Conservation (phyloP, 1,140 invertebrate species). For the Drosophila eugracilis region DNA sequence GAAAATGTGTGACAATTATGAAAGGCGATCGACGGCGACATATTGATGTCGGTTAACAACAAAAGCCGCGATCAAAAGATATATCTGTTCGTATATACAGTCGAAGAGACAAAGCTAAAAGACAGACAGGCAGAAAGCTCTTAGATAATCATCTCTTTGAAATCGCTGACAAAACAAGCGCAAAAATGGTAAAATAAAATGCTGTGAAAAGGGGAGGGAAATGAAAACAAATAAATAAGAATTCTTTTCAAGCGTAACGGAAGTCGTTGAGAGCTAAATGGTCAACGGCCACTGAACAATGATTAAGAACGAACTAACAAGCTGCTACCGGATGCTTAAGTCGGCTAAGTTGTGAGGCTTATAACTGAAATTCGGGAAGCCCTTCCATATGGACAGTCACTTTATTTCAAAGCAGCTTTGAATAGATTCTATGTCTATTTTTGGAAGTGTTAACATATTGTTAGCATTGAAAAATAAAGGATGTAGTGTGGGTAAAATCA, state of each 20-base stretch:
- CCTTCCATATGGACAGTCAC: background rate
- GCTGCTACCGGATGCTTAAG: conserved; percentile 50
- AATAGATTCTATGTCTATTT: conserved; percentile 30
- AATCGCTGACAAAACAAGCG: conserved; percentile 68
- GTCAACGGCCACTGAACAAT: conserved; percentile 60
- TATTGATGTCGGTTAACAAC: conserved; percentile 63
- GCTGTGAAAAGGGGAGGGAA: background rate
- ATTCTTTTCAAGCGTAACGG: conserved; percentile 75
- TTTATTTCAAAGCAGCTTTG: background rate
- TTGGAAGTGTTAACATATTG: conserved; percentile 9
- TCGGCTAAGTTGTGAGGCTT: conserved; percentile 38
- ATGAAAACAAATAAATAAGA: conserved; percentile 51
- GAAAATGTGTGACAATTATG: conserved; percentile 78
- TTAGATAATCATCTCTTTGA: conserved; percentile 67
- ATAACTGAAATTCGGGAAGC: conserved; percentile 30
- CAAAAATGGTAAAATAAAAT: conserved; percentile 43
- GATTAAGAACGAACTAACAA: conserved; percentile 53
- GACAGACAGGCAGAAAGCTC: conserved; percentile 40
- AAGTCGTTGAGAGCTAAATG: conserved; percentile 75
- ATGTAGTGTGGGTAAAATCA: background rate
- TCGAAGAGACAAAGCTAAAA: conserved; percentile 23
- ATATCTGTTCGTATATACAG: background rate
- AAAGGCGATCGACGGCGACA: conserved; percentile 65
- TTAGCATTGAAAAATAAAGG: background rate
- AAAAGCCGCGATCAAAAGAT: conserved; percentile 34